These are phyloP conservation scores for Physocephala rufipes DNA, from an alignment of 2,888 invertebrate genomes.

Conservation along the genomic window DNA sequence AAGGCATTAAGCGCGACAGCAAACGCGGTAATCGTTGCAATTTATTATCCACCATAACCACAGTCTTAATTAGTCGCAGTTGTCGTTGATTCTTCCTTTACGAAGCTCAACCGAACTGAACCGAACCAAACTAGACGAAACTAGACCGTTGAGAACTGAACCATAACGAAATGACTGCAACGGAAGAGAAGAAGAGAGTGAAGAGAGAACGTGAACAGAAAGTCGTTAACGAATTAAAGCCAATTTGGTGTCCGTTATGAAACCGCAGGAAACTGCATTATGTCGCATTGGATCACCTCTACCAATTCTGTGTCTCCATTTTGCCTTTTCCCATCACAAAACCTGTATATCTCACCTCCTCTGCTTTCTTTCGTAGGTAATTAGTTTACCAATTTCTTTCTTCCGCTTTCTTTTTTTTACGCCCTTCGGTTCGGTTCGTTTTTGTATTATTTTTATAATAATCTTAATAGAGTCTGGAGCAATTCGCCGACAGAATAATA, in stretches of 20 bases:
- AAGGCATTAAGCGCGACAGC: background rate
- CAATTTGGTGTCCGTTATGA: constrained; percentile 15
- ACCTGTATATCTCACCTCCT: background rate
- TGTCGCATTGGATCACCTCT: background rate
- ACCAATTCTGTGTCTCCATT: background rate
- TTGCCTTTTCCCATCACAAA: background rate
- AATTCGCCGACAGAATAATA: constrained; percentile 12
- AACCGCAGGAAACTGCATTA: background rate
- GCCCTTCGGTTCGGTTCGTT: background rate
- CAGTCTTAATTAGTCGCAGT: background rate
- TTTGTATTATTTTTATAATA: no score
- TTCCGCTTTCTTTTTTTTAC: background rate
- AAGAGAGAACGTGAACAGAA: no score
- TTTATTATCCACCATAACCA: constrained; percentile 29
- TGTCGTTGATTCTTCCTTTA: background rate
- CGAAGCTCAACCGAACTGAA: background rate
- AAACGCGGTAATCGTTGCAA: constrained; percentile 6
- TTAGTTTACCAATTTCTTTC: no score
- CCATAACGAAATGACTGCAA: no score
- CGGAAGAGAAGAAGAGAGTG: no score
- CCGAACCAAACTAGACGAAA: background rate
- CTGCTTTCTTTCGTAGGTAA: background rate
- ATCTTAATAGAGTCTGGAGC: constrained; percentile 15
- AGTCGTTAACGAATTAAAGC: background rate
- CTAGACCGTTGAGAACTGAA: no score